Evolutionary conservation across 2,888 invertebrate species (phyloP), one percentile per base, ranked within the genome.

Genomic region (Teinopalpus imperialis): DNA sequence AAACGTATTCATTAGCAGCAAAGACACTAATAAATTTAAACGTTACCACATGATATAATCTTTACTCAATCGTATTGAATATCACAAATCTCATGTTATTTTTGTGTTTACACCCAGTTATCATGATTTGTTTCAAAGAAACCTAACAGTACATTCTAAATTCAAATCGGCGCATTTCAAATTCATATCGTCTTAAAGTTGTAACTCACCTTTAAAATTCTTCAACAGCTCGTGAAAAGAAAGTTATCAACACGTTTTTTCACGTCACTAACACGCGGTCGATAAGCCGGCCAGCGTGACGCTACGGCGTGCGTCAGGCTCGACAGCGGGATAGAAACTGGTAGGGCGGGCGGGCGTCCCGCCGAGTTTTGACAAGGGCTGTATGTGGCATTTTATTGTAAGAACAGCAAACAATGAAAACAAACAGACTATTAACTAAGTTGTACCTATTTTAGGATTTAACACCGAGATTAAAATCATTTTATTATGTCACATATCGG

Each of bases 281-380:
- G 68, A 68, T 67, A 64, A 44, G 57, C 48, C 49, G 52, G 49
- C 44, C 45, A 52, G 49, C 54, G 53, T 56, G 53, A 42, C 30
- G 20, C 42, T 41, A 52, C 50, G 61, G 66, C 82, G 81, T 75
- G 77, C 75, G 69, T 53, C 61, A 69, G 50, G 54, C 56, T 57
- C 72, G 69, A 61, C 69, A 65, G 53, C 68, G 60, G 52, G 55
- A 48, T 56, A 59, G 59, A 52, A 45, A 81, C 81, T 81, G 78
- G 61, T 62, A 63, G 73, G 69, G 74, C 73, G 77, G 69, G 73
- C 70, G 70, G 71, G 66, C 64, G 48, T 43, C 30, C 23, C 42
- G 44, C 54, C 60, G 59, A 48, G 55, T 39, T 39, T 47, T 32
- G 40, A 47, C 49, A 53, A 56, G 52, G 54, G 52, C 40, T 36